Evolutionary conservation across 1,140 invertebrate species (phyloP), one percentile per base, ranked within the genome.

Genomic region (Mizuhopecten yessoensis): DNA sequence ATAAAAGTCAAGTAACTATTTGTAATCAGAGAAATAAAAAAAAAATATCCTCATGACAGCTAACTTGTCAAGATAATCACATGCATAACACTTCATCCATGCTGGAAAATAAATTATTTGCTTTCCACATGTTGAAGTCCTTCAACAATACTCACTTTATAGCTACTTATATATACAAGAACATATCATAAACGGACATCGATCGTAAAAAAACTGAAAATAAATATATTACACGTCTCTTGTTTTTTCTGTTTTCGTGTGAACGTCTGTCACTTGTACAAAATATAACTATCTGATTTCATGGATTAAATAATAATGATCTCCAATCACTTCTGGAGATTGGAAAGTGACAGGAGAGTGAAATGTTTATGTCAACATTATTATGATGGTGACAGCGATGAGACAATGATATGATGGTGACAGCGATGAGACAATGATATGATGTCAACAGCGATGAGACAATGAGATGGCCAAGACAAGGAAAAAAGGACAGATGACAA

Each of bases 191-290:
- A 75, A 75, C 7, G 29, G 57, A 75, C 57, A 75, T 75, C 1
- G 17, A 75, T 29, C 57, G 29, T 75, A 75, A 75, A n/a, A n/a
- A 39, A 75, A 75, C 57, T 75, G n/a, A 75, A 75, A 75, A 75
- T 75, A 75, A 29, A 75, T 75, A 75, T 29, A 75, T n/a, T 17
- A 75, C 57, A 75, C 11, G 23, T 75, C 57, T 75, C 23, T 75
- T 29, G 57, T 75, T 75, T 75, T 75, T 75, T 75, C 57, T 75
- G 23, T 75, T n/a, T 75, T 75, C 7, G 23, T 75, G 57, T 75
- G 57, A 75, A 75, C 57, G n/a, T 75, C n/a, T 75, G n/a, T 29
- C 57, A 75, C 57, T 75, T 75, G 23, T 75, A 75, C 57, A 75
- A 75, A 75, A 75, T 75, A 75, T 75, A 75, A 75, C 23, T 75